Conservation (phyloP, 2,888 invertebrate genomes). For the Cistogaster globosa region DNA sequence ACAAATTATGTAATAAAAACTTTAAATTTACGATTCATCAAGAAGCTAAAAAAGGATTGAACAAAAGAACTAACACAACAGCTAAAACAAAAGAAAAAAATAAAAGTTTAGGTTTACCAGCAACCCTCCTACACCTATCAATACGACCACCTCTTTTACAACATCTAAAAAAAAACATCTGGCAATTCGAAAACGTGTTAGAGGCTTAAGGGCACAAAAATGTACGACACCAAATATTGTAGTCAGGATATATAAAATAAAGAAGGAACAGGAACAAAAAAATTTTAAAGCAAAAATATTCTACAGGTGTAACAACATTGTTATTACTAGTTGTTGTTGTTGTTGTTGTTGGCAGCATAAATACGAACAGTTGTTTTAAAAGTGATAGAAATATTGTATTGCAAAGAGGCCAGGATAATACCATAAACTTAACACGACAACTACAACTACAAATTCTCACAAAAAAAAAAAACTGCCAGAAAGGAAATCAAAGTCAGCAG, state of each 20-base stretch:
- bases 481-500: conserved; percentile 69
- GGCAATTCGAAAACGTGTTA: conserved; percentile 55
- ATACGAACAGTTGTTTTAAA: conserved; percentile 10
- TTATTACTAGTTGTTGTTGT: conserved; percentile 40
- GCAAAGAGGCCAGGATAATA: conserved; percentile 53
- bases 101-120: conserved; percentile 29
- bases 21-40: conserved; percentile 79
- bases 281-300: conserved; percentile 58
- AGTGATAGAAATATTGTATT: conserved; percentile 41
- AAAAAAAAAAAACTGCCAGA: conserved; percentile 16
- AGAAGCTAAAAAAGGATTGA: conserved; percentile 12
- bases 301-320: conserved; percentile 72
- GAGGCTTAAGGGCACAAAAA: conserved; percentile 65
- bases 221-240: conserved; percentile 56
- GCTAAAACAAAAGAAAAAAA: conserved; percentile 9
- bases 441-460: neutral
- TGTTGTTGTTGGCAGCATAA: conserved; percentile 19
- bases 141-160: neutral
- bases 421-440: conserved; percentile 48
- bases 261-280: neutral
- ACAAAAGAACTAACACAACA: neutral
- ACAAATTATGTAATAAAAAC: conserved; percentile 81
- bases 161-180: conserved; percentile 39
- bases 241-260: conserved; percentile 64
- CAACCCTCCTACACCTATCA: neutral